Percentiles rank a stretch among this genome's conserved stretches.
Conservation (phyloP, 2,888 invertebrate genomes). For the Philaethria dido region DNA sequence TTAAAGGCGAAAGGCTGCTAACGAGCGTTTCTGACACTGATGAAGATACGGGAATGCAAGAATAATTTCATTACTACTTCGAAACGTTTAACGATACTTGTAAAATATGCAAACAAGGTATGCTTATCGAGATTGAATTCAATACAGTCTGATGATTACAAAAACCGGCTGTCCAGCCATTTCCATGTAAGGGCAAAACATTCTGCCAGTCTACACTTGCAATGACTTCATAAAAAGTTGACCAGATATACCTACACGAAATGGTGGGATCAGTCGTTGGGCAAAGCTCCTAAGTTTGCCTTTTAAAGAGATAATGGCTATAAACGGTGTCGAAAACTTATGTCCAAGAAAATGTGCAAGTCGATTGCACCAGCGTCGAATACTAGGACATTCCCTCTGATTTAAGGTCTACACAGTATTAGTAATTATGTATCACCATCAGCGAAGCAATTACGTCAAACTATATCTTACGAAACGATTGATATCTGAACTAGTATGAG, state of each 20-base stretch:
- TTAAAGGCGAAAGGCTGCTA: background rate
- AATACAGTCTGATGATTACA: conserved; percentile 63
- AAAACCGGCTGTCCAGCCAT: conserved; percentile 66
- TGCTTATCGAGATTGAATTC: conserved; percentile 72
- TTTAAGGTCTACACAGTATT: conserved; percentile 54
- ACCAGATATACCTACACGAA: conserved; percentile 66
- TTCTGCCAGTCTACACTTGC: conserved; percentile 72
- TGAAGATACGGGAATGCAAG: conserved; percentile 28
- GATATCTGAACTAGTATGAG: conserved; percentile 61
- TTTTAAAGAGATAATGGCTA: conserved; percentile 62
- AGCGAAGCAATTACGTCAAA: conserved; percentile 66
- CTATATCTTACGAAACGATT: conserved; percentile 67
- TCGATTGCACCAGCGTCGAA: conserved; percentile 54
- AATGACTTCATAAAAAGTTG: conserved; percentile 74
- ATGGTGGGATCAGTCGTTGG: conserved; percentile 67
- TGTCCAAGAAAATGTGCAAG: conserved; percentile 58
- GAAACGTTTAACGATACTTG: conserved; percentile 47
- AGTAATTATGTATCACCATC: conserved; percentile 60
- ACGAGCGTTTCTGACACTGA: conserved; percentile 20
- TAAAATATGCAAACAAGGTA: conserved; percentile 66
- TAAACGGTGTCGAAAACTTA: conserved; percentile 67
- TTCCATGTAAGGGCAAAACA: conserved; percentile 67
- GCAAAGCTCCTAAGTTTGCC: conserved; percentile 70
- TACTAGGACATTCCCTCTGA: conserved; percentile 53
- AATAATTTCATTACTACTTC: conserved; percentile 39